phyloP scores from a whole-genome alignment of 2,888 invertebrate species.

The Neelides folsomi region DNA sequence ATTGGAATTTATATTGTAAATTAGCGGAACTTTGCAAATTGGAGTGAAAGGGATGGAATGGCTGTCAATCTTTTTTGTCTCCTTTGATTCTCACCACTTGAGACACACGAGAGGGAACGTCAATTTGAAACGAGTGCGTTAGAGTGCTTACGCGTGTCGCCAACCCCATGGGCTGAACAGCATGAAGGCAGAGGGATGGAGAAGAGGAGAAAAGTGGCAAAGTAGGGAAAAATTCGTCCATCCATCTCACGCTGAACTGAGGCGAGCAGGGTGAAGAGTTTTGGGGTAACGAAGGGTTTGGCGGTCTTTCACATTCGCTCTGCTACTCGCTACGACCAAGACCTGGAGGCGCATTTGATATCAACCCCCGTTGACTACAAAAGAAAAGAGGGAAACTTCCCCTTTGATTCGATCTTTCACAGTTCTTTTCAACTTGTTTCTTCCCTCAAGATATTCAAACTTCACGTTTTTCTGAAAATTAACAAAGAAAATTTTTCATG shows the following conservation, averaged over 20 bases:
- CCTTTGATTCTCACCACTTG: background rate
- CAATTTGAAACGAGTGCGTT: slow-evolving; percentile 19
- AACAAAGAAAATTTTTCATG: no score
- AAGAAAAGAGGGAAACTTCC: no score
- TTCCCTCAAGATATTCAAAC: no score
- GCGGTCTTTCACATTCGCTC: background rate
- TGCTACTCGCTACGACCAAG: background rate
- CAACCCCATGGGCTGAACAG: slow-evolving; percentile 20
- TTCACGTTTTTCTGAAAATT: no score
- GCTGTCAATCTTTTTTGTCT: slow-evolving; percentile 1
- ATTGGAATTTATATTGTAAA: no score
- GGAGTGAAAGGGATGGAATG: background rate
- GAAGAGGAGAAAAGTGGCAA: slow-evolving; percentile 23
- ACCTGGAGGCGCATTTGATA: background rate
- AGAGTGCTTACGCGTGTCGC: slow-evolving; percentile 33
- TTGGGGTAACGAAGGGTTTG: background rate
- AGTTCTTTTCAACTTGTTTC: no score
- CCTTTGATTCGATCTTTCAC: no score
- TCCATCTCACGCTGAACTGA: slow-evolving; percentile 17
- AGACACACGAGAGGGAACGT: background rate
- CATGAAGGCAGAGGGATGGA: slow-evolving; percentile 21
- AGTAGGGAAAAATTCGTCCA: slow-evolving; percentile 25
- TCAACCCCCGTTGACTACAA: background rate
- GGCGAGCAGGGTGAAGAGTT: background rate
- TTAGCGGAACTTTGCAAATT: background rate